These are phyloP conservation scores for Platynereis dumerilii DNA, from an alignment of 2,888 invertebrate genomes.

Conservation along the genomic window DNA sequence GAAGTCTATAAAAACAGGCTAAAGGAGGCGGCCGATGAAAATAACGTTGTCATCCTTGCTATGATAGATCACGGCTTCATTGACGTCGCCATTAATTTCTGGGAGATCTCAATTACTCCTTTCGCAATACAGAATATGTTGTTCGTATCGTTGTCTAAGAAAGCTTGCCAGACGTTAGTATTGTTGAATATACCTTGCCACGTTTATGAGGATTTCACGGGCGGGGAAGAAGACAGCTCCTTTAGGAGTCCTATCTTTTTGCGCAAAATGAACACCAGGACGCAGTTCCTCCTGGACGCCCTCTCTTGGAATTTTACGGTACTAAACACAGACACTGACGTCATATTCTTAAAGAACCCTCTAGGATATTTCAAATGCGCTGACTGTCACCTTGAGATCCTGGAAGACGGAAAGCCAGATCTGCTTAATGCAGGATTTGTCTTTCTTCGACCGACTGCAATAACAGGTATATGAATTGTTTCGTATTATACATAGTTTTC, in stretches of 20 bases:
- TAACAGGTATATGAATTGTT: no score
- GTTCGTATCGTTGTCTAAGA: neutral
- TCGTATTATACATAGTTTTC: no score
- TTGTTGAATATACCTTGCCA: neutral
- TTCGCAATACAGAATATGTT: neutral
- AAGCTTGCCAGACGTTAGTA: neutral
- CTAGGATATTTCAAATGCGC: neutral
- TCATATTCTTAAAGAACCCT: neutral
- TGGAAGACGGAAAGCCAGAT: neutral
- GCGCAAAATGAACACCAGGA: neutral
- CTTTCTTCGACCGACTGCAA: neutral
- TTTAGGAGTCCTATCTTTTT: neutral
- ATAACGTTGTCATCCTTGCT: neutral
- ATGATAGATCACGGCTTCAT: neutral
- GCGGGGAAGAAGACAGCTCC: neutral
- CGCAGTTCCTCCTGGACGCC: neutral
- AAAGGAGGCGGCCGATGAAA: neutral
- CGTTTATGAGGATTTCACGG: neutral
- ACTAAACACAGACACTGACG: slow-evolving; percentile 7
- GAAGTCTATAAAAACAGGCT: neutral
- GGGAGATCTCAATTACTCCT: neutral
- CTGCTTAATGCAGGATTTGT: slow-evolving; percentile 2
- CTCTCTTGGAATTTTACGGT: neutral
- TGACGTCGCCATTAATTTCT: neutral
- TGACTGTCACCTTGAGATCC: neutral